Base-by-base conservation (phyloP, 2,113 vertebrate species). In the Willisornis vidua region DNA sequence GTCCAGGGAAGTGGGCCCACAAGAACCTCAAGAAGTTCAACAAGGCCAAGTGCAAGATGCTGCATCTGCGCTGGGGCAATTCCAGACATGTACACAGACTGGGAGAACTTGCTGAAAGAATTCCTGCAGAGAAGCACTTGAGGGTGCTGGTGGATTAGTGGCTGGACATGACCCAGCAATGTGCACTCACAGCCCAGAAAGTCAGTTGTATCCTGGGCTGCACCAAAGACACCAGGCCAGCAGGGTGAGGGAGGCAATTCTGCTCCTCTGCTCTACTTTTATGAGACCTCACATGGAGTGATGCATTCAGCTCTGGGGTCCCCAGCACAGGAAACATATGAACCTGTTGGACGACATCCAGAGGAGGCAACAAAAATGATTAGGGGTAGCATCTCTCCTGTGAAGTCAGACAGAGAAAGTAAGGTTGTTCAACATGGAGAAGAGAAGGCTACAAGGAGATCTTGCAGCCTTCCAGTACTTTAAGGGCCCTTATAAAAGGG, bases 291-390 rank as follows among this genome's bases (percentile, higher is more conserved):
- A 48, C 57, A n/a, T 48, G 48, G 10, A 79, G 29, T 0, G 19
- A 49, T 71, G 29, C 24, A 29, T 9, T 41, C 57, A 63, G 57
- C 19, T 24, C 57, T 62, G 65, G 65, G 28, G 0, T 3, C 29
- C 37, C 3, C 49, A 49, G 85, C 66, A 72, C 24, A 22, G 75
- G 16, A 22, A 41, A 14, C 10, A 48, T 16, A 41, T 2, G 16
- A 17, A 43, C 0, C 6, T 26, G 17, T 0, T 72, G 29, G 0
- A 35, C 24, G 0, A 0, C 1, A 35, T 72, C 7, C 31, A 55
- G 57, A 29, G 16, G 3, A 63, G 2, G 8, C 15, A 48, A 49
- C 43, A 88, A 46, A 55, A 55, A n/a, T 48, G 0, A 55, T 71
- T 16, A 14, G 10, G 28, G 16, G 23, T 25, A 71, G 13, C 10